These are phyloP conservation scores for Phengaris alcon DNA, from an alignment of 2,888 invertebrate genomes.

Conservation along the genomic window DNA sequence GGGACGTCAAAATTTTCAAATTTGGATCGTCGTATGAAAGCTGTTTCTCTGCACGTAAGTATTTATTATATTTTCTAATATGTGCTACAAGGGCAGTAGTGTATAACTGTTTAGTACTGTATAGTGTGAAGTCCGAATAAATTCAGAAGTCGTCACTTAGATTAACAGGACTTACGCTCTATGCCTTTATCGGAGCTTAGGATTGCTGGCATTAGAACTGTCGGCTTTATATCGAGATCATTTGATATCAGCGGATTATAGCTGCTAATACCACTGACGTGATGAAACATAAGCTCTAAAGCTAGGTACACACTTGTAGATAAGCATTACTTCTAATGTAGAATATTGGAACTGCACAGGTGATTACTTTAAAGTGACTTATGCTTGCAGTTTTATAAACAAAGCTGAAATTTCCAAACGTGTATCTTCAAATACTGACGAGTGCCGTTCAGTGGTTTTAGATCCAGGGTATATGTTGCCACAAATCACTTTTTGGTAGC, in stretches of 20 bases:
- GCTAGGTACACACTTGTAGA: not conserved
- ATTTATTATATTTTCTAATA: not conserved
- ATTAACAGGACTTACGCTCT: slow-evolving; percentile 1
- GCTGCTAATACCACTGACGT: not conserved
- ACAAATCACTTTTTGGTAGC: too few relatives aligned
- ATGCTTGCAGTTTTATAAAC: too few relatives aligned
- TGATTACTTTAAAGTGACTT: too few relatives aligned
- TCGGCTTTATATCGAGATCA: not conserved
- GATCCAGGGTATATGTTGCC: too few relatives aligned
- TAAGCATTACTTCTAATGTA: too few relatives aligned
- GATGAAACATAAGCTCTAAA: not conserved
- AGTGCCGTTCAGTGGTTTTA: too few relatives aligned
- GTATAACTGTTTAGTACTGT: not conserved
- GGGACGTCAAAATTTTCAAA: too few relatives aligned
- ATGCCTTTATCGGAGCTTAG: not conserved
- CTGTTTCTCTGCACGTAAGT: too few relatives aligned
- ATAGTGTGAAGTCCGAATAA: not conserved
- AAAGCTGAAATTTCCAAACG: too few relatives aligned
- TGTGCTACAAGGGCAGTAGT: not conserved
- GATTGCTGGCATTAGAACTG: slow-evolving; percentile 2
- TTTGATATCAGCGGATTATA: slow-evolving; percentile 2
- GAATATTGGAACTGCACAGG: too few relatives aligned
- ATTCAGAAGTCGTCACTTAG: not conserved
- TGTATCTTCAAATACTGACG: too few relatives aligned
- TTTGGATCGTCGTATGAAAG: too few relatives aligned